Evolutionary conservation across 1,140 invertebrate species (phyloP), one percentile per base, ranked within the genome.

Genomic region (Drosophila trapezifrons): DNA sequence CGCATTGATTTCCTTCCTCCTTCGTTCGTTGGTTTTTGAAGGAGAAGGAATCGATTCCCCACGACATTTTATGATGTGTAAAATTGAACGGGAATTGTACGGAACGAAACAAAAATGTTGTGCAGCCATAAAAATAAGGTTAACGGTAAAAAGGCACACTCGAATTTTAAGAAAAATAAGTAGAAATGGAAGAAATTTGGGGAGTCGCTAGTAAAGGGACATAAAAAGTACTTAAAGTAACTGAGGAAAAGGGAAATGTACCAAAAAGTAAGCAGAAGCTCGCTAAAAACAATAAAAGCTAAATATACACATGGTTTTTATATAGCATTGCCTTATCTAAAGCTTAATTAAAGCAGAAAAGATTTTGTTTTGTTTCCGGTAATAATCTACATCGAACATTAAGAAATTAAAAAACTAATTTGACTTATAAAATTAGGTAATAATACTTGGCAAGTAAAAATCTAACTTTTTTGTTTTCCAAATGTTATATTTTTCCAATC

Each of bases 61-160:
- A 63, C 35, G 52, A 38, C 45, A 57, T 66, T 86, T 87, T 83
- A 86, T 86, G 76, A 75, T 47, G 83, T 86, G 83, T 87, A 79
- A 86, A 89, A 86, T 86, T 83, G 80, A 74, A 76, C 77, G 52
- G 70, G 62, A 73, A 22, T 62, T 25, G 27, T 18, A 52, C 18
- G 37, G 38, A 32, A 27, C 38, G 15, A 32, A 67, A 64, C 40
- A 22, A 20, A 55, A 45, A 46, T 70, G 13, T 47, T 40, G 52
- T 69, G 15, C n/a, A 35, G 29, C 29, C 38, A 29, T 73, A 73
- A 62, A 72, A 73, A 40, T 22, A 37, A 25, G 22, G 55, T 43
- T 45, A 45, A 10, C 51, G 22, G 15, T 27, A 51, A 62, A 54
- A 35, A 42, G 49, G 62, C 29, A 37, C n/a, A 29, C 17, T 47